Percentiles rank a stretch among this genome's conserved stretches.
These are phyloP conservation scores for Branchipolynoe longqiensis DNA, from an alignment of 2,888 invertebrate genomes.

Conservation along the genomic window DNA sequence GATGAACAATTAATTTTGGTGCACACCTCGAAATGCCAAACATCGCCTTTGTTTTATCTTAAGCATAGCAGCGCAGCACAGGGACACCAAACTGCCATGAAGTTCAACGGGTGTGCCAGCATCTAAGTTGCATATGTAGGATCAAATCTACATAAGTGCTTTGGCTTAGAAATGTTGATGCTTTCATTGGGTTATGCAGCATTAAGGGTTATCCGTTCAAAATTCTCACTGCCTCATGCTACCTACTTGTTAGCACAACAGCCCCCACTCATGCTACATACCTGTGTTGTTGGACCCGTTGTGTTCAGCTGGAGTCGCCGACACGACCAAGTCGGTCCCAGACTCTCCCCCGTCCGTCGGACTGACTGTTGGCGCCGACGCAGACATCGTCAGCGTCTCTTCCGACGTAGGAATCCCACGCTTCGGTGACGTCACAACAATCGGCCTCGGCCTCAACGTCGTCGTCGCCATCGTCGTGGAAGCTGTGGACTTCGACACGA, in stretches of 20 bases:
- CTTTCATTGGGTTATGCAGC: too few relatives aligned
- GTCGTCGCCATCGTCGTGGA: not conserved
- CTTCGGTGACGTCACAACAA: not conserved
- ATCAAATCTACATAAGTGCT: too few relatives aligned
- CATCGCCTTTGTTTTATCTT: too few relatives aligned
- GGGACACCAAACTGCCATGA: too few relatives aligned
- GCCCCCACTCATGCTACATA: not conserved
- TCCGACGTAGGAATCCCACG: not conserved
- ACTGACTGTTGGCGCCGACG: not conserved
- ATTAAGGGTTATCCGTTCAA: too few relatives aligned
- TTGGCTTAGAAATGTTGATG: too few relatives aligned
- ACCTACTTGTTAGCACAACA: not conserved
- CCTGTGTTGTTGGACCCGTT: not conserved
- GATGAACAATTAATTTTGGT: too few relatives aligned
- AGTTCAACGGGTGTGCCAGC: too few relatives aligned
- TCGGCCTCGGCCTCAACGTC: not conserved
- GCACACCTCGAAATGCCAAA: too few relatives aligned
- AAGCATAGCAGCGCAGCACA: too few relatives aligned
- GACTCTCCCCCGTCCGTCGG: not conserved
- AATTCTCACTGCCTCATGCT: too few relatives aligned
- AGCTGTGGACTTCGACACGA: not conserved
- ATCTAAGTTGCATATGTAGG: too few relatives aligned
- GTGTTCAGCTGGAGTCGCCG: not conserved
- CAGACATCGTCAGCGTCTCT: not conserved
- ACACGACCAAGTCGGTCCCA: not conserved